Base-by-base conservation (phyloP, 2,797 vertebrate genomes). In the Trachops cirrhosus region DNA sequence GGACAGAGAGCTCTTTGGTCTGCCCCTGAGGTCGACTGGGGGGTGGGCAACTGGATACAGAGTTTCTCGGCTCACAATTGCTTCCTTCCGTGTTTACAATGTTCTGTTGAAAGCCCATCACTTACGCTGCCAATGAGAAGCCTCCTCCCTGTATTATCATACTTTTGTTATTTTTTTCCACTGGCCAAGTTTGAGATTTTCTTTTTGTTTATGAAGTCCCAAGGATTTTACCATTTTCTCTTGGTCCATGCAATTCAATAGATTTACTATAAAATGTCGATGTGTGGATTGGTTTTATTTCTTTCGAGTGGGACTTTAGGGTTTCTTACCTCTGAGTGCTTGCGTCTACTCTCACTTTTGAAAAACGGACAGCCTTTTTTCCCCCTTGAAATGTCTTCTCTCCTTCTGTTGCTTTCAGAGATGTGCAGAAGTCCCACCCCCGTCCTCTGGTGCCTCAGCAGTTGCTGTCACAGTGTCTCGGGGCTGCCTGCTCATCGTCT, bases 401-500 rank as follows among this genome's bases (percentile, higher is more conserved):
- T 34, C 32, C 37, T 10, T 7, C 62, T 4, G 14, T 0, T 6
- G 18, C 18, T 29, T 34, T 54, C 22, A 14, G 48, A 11, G 37
- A 2, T 2, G 1, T 0, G 37, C 22, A 44, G 15, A 26, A 4
- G 34, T 5, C 9, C 26, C 15, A 62, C 9, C 0, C 7, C 87
- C 7, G 37, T 8, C 54, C 26, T 39, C 29, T 22, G 10, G 22
- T 9, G 32, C 79, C 50, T 6, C 10, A 18, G 50, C 41, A 12
- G 50, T 4, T 3, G 9, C 77, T 50, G 32, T 14, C 0, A 0
- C n/a, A 0, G 18, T 2, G 14, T 77, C n/a, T 7, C 52, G 0
- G 7, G 39, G 41, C 41, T 46, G 70, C 29, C 52, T 11, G 32
- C 78, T 32, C 44, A 2, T 9, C 21, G 0, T 11, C 16, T 14